Percentiles rank a stretch among this genome's conserved stretches.
These are phyloP conservation scores for Trichonephila clavata DNA, from an alignment of 1,140 invertebrate species.

Conservation along the genomic window DNA sequence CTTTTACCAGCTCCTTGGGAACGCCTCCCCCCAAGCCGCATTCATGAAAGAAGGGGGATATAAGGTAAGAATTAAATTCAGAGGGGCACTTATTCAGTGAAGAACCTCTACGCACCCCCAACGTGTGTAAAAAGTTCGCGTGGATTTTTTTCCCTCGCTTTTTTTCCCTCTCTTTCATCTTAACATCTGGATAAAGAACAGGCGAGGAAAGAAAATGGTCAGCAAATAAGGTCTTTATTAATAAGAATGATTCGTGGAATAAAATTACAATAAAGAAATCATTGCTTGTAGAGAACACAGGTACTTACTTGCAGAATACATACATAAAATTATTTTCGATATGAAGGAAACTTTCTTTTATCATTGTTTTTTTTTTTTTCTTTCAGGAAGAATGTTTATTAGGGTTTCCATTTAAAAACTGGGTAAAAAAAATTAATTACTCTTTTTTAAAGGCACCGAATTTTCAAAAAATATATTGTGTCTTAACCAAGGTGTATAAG, in stretches of 20 bases:
- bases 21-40: conserved; percentile 19
- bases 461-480: neutral
- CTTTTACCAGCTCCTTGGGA: conserved; percentile 9
- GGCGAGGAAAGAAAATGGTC: neutral
- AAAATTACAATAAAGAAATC: neutral
- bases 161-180: neutral
- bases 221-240: neutral
- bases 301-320: neutral
- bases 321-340: neutral
- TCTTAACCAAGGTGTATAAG: no score
- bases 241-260: neutral
- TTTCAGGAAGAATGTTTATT: neutral
- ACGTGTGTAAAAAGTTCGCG: neutral
- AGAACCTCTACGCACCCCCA: neutral
- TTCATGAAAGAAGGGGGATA: neutral
- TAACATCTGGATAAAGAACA: conserved; percentile 17
- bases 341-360: neutral
- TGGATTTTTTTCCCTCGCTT: neutral
- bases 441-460: neutral
- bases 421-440: no score
- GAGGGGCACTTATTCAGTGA: neutral
- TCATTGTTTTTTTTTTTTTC: no score
- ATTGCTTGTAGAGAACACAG: neutral
- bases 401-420: neutral
- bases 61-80: conserved; percentile 41